A percentile compares a stretch with the other conserved stretches of the same genome.
Conservation (phyloP, 2,888 invertebrate genomes). For the Mylabris sibirica region DNA sequence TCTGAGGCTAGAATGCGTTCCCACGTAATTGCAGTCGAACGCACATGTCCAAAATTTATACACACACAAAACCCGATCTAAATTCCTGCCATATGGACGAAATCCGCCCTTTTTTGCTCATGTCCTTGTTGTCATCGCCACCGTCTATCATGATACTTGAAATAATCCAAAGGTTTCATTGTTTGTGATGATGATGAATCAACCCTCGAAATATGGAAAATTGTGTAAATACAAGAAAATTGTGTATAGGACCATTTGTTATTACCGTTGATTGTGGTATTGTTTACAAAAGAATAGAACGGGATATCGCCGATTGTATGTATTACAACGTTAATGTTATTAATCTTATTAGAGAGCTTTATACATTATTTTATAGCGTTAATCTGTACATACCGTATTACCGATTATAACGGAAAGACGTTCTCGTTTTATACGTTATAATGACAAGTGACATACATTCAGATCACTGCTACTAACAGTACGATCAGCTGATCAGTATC, state of each 20-base stretch:
- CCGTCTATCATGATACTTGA: constrained; percentile 10
- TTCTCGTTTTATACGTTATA: no score
- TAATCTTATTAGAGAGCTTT: constrained; percentile 55
- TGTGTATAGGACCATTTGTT: constrained; percentile 54
- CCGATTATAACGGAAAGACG: no score
- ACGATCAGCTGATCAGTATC: no score
- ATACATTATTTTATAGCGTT: no score
- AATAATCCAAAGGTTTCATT: not conserved
- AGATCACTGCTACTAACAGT: no score
- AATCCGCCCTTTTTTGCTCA: constrained; percentile 42
- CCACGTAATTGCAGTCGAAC: constrained; percentile 50
- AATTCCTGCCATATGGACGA: constrained; percentile 24
- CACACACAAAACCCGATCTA: constrained; percentile 32
- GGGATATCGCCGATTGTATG: constrained; percentile 40
- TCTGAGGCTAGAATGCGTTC: constrained; percentile 46
- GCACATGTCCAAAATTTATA: constrained; percentile 55
- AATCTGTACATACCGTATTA: no score
- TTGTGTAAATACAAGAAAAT: constrained; percentile 57
- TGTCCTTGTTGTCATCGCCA: constrained; percentile 23
- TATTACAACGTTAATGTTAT: constrained; percentile 42
- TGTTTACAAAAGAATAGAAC: constrained; percentile 33
- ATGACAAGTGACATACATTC: no score
- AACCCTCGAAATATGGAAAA: constrained; percentile 42
- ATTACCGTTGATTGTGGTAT: constrained; percentile 50
- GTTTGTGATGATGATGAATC: constrained; percentile 24